These are phyloP conservation scores for Urophycis tenuis DNA, from an alignment of 2,797 vertebrate genomes.

Conservation along the genomic window DNA sequence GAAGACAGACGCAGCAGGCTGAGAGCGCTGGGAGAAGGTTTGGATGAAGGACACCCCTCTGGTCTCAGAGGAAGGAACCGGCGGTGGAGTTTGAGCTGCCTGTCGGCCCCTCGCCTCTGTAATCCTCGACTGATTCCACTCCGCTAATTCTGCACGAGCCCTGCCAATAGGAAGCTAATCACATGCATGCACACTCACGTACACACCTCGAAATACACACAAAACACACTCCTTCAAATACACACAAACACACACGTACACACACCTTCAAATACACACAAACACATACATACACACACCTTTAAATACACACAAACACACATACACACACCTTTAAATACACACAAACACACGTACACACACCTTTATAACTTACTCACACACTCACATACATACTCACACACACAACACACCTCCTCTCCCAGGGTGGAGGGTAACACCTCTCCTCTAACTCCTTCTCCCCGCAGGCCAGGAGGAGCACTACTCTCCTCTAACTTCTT, in stretches of 20 bases:
- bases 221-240: neutral
- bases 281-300: neutral
- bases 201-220: neutral
- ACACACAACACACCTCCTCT: neutral
- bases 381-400: neutral
- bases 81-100: neutral
- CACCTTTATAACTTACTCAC: no score
- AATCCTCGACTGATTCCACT: slow-evolving; percentile 33
- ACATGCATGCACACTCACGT: slow-evolving; percentile 9
- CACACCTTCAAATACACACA: neutral
- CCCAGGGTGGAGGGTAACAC: no score
- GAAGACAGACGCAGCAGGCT: neutral
- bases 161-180: slow-evolving; percentile 7
- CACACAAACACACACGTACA: neutral
- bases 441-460: neutral
- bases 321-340: neutral
- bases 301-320: neutral
- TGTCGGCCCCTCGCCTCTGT: neutral
- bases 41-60: neutral
- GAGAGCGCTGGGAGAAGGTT: neutral
- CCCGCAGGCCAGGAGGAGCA: neutral
- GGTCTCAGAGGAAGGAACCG: neutral
- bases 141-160: slow-evolving; percentile 19
- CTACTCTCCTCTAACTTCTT: neutral
- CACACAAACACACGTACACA: no score